Base-by-base conservation (phyloP, 37 sponge, comb jelly and placozoan species). In the Trichoplax adhaerens region DNA sequence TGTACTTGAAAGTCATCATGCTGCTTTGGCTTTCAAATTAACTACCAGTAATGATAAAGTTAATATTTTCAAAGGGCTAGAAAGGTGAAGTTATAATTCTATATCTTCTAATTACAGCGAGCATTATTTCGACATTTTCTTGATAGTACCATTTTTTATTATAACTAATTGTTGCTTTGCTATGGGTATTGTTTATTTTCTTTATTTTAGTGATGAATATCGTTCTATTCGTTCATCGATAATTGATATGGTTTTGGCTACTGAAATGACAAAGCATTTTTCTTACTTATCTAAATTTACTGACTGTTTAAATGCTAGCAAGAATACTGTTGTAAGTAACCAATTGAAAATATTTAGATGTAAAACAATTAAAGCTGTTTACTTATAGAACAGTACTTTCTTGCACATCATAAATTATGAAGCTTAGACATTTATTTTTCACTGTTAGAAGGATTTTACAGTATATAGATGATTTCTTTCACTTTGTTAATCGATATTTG, bases 231-330 rank as follows among this genome's bases (percentile, higher is more conserved):
- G 94, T 55, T 56, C 57, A 8, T 77, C 85, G 66, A 82, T 92
- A 51, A 80, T 92, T 57, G 86, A 85, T 57, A 65, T 92, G 83
- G 89, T 92, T 5, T 67, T 92, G 62, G 88, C 94, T 3, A 92
- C 94, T 48, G 94, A 92, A 76, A 92, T 92, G 88, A 78, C 94
- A 10, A 84, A 85, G 57, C 94, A 92, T 65, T 87, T 92, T 73
- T 88, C 87, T 61, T 84, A 92, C 68, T 77, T 88, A 47, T 68
- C 80, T 49, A 92, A 88, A 77, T 92, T 92, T 74, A 81, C 76
- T 46, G 8, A 56, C 62, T 5, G 67, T 2, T 65, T 82, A 61
- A 77, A 74, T 1, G 0, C 8, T 4, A 62, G 69, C 1, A 5
- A 48, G 47, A 8, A 53, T 69, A 1, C 49, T 10, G 50, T 5